Evolutionary conservation across 2,113 vertebrate species (phyloP).

Genomic region (Tricholaema leucomelas): DNA sequence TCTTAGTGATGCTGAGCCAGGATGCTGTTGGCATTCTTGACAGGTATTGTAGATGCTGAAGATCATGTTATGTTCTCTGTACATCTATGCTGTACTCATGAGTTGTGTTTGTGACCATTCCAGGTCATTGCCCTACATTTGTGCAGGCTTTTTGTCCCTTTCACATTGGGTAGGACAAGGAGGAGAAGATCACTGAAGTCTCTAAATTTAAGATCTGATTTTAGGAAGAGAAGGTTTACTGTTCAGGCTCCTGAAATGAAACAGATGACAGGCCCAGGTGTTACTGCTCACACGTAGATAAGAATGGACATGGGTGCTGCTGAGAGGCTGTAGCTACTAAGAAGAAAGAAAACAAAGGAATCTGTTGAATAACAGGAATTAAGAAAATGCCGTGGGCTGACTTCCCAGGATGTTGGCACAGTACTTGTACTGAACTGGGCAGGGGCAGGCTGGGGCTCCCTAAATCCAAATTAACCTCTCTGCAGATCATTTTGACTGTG

Average conservation of each 20-base stretch:
- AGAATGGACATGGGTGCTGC: neutral
- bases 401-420: neutral
- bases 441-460: neutral
- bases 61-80: neutral
- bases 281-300: rapidly evolving
- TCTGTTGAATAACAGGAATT: neutral
- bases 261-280: neutral
- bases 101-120: neutral
- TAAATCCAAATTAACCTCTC: neutral
- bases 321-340: neutral
- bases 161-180: neutral
- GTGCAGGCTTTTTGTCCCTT: neutral
- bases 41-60: neutral
- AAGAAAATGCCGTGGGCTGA: neutral
- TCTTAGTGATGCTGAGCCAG: neutral
- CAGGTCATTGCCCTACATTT: neutral
- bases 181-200: neutral
- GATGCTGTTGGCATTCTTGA: neutral
- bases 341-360: neutral
- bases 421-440: neutral
- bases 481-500: neutral
- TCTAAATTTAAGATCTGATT: neutral
- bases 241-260: rapidly evolving
- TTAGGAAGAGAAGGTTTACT: neutral
- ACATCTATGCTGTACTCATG: rapidly evolving